Evolutionary conservation across 2,797 vertebrate genomes (phyloP).

Genomic region (Linurgus olivaceus): DNA sequence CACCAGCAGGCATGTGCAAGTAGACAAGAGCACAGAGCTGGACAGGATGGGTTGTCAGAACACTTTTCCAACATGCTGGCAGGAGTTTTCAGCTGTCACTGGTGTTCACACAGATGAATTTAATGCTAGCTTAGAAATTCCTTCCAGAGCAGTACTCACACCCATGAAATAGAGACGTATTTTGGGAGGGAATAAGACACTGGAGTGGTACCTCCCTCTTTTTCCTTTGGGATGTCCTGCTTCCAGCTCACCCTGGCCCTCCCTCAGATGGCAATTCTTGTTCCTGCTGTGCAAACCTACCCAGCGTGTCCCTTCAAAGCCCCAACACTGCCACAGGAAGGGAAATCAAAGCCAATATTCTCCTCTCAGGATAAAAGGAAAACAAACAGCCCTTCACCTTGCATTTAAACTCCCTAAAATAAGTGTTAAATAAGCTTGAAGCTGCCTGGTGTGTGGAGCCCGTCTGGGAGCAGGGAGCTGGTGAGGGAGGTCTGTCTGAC

Average conservation of each 20-base stretch:
- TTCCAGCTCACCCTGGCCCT: neutral
- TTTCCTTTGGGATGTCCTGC: neutral
- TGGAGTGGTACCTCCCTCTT: neutral
- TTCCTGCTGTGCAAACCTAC: neutral
- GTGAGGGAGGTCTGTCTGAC: neutral
- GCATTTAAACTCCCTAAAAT: neutral
- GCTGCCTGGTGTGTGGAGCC: rapidly evolving
- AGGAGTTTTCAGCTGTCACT: neutral
- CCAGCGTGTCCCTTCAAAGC: neutral
- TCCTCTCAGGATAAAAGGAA: neutral
- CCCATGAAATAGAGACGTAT: neutral
- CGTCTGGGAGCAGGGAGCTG: neutral
- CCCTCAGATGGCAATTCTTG: neutral
- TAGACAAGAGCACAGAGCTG: neutral
- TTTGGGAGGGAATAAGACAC: neutral
- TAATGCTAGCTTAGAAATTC: neutral
- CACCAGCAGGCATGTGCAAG: neutral
- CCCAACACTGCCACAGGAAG: neutral
- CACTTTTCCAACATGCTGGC: neutral
- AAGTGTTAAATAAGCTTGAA: neutral
- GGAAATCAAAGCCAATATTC: neutral
- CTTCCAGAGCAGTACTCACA: neutral
- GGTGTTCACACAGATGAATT: neutral
- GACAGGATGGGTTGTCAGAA: neutral
- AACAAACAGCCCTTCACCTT: neutral